Percentiles rank a stretch among this genome's conserved stretches.
Conservation (phyloP, 2,888 invertebrate species). For the Tenodera sinensis region DNA sequence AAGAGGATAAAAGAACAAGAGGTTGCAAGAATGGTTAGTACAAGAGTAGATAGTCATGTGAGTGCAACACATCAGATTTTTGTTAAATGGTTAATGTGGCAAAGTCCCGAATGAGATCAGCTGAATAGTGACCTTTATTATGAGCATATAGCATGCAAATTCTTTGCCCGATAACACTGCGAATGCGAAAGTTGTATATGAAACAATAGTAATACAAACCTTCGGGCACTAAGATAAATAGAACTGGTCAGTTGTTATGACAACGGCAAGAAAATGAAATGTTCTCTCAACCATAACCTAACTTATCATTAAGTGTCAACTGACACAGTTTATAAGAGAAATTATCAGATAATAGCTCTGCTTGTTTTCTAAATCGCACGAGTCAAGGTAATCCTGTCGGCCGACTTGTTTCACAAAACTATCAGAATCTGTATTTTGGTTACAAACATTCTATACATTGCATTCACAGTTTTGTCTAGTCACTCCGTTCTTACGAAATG, state of each 20-base stretch:
- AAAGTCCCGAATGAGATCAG: neutral
- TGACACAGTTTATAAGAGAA: neutral
- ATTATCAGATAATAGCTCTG: neutral
- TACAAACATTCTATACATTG: no score
- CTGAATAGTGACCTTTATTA: neutral
- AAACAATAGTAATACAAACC: neutral
- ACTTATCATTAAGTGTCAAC: neutral
- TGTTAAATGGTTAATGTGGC: no score
- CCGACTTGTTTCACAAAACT: no score
- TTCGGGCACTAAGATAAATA: neutral
- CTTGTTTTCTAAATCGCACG: neutral
- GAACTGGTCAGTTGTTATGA: neutral
- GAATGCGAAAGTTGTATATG: neutral
- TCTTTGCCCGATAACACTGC: neutral
- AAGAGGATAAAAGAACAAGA: no score
- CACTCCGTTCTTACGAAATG: no score
- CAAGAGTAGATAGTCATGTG: no score
- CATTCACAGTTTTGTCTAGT: no score
- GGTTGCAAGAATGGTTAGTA: no score
- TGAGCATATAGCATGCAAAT: neutral
- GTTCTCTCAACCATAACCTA: neutral
- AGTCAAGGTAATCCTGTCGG: neutral
- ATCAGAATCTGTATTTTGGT: no score
- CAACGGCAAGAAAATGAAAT: neutral
- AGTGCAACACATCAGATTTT: no score